Evolutionary conservation across 2,797 vertebrate species (phyloP).

Genomic region (Micrastur ruficollis): DNA sequence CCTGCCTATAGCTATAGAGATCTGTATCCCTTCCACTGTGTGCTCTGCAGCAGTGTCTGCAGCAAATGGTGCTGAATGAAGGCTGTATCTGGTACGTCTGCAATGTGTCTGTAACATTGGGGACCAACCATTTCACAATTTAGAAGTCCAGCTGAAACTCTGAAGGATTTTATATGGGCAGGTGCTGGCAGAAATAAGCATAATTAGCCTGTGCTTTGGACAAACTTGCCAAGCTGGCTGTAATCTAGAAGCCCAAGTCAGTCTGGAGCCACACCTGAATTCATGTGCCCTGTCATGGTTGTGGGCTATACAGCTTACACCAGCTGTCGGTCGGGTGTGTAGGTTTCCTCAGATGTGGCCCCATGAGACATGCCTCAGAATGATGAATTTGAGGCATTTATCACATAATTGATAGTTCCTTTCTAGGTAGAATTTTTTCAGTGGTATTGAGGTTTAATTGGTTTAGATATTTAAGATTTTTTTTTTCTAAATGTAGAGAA

Average conservation of each 20-base stretch:
- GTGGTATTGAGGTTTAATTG: neutral
- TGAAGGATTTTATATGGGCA: neutral
- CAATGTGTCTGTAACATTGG: accelerated
- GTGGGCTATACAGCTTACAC: neutral
- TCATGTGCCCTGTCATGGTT: neutral
- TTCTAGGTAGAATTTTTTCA: neutral
- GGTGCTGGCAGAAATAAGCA: neutral
- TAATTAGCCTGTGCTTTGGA: neutral
- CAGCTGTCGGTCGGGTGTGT: neutral
- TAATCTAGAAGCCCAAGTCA: neutral
- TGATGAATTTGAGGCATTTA: neutral
- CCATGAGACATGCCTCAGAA: neutral
- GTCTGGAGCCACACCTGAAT: neutral
- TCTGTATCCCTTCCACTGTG: neutral
- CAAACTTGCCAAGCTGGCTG: neutral
- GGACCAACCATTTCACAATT: neutral
- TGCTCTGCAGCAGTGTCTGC: neutral
- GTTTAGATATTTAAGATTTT: neutral
- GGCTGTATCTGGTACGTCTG: neutral
- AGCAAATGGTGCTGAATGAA: neutral
- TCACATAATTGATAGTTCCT: neutral
- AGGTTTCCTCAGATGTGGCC: neutral
- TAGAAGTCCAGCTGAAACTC: neutral
- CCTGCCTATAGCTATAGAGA: neutral
- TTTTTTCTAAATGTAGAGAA: slow-evolving; percentile 43